Percentiles rank a stretch among this genome's conserved stretches.
Conservation (phyloP, 1,140 invertebrate species). For the Papilio polytes region DNA sequence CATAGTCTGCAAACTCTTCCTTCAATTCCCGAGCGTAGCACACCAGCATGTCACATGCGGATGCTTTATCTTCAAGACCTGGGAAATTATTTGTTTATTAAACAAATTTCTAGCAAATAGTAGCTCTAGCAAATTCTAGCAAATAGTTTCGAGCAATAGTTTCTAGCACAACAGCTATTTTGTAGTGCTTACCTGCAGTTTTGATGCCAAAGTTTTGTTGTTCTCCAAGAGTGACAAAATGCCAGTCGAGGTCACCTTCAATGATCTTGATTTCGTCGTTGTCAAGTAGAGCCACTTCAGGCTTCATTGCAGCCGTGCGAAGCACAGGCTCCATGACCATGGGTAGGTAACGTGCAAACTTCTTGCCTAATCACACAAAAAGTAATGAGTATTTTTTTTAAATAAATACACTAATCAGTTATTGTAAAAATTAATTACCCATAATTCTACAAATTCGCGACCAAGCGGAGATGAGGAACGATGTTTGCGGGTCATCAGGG, state of each 20-base stretch:
- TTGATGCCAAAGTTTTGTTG: slow-evolving; percentile 97
- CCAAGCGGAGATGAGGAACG: slow-evolving; percentile 99
- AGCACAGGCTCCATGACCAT: slow-evolving; percentile 99
- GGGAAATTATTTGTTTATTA: slow-evolving; percentile 37
- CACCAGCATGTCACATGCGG: slow-evolving; percentile 99
- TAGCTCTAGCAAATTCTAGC: no score
- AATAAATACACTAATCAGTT: not conserved
- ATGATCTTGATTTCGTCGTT: slow-evolving; percentile 95
- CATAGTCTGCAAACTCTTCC: slow-evolving; percentile 97
- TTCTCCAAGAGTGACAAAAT: slow-evolving; percentile 98
- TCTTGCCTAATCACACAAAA: slow-evolving; percentile 86
- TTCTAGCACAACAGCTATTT: not conserved
- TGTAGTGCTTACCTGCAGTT: slow-evolving; percentile 87
- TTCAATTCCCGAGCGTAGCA: slow-evolving; percentile 99
- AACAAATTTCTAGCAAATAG: not conserved
- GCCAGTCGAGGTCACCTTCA: slow-evolving; percentile 97
- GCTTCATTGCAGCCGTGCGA: slow-evolving; percentile 97
- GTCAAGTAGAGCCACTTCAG: slow-evolving; percentile 98
- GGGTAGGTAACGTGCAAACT: slow-evolving; percentile 98
- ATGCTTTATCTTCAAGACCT: slow-evolving; percentile 99
- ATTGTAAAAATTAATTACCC: slow-evolving; percentile 83
- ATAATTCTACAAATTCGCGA: slow-evolving; percentile 99
- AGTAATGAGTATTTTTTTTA: not conserved
- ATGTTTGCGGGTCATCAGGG: slow-evolving; percentile 98
- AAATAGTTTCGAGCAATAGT: no score